Percentiles rank a stretch among this genome's conserved stretches.
Conservation (phyloP, 2,888 invertebrate species). For the Tipula unca region DNA sequence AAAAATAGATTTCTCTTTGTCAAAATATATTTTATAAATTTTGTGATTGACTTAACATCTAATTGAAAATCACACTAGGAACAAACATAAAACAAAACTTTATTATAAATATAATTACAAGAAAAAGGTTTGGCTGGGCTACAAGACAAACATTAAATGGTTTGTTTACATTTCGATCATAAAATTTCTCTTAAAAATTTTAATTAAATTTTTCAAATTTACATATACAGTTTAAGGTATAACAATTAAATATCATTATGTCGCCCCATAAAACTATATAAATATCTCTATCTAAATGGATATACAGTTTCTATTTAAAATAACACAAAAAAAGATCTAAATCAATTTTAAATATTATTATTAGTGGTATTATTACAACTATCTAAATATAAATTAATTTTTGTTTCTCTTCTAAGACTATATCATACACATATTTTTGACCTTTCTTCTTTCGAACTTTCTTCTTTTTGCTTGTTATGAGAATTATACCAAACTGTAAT, state of each 20-base stretch:
- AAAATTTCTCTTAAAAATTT: background rate
- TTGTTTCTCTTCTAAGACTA: background rate
- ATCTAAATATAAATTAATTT: slow-evolving; percentile 8
- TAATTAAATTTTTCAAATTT: background rate
- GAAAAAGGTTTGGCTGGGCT: background rate
- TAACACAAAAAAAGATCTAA: background rate
- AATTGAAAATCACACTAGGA: background rate
- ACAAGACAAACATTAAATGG: background rate
- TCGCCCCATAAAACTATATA: background rate
- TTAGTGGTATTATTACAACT: background rate
- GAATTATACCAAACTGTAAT: background rate
- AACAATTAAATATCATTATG: background rate
- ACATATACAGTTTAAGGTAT: background rate
- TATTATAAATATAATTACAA: background rate
- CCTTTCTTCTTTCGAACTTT: slow-evolving; percentile 8
- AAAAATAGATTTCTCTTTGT: background rate
- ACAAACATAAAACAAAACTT: too few species aligned
- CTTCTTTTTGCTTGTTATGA: background rate
- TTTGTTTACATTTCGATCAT: background rate
- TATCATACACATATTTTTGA: background rate
- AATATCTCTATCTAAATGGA: background rate
- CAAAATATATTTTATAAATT: background rate
- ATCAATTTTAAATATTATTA: slow-evolving; percentile 14
- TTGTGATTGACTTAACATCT: background rate
- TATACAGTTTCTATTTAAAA: background rate